Percentiles rank a stretch among this genome's conserved stretches.
Conservation (phyloP, 1,140 invertebrate species). For the Leptopilina boulardi region DNA sequence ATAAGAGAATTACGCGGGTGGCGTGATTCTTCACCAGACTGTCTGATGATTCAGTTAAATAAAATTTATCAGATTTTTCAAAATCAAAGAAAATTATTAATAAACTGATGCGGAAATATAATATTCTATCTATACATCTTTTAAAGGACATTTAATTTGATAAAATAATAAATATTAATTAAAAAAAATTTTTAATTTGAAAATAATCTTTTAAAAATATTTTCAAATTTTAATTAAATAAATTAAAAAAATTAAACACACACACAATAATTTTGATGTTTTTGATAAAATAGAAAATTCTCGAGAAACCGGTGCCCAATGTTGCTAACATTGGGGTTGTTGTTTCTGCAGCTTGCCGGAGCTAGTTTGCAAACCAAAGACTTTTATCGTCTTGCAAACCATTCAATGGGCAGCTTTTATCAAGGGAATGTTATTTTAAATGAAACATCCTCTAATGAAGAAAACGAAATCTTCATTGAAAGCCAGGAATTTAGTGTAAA, state of each 20-base stretch:
- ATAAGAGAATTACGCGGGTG: conserved; percentile 8
- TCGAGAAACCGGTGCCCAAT: conserved; percentile 57
- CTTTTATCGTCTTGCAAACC: conserved; percentile 49
- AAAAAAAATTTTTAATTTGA: too few relatives aligned
- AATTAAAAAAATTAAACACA: background rate
- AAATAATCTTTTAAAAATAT: too few relatives aligned
- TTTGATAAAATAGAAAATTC: conserved; percentile 39
- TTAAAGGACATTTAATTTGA: too few relatives aligned
- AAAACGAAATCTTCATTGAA: conserved; percentile 70
- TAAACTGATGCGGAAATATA: too few relatives aligned
- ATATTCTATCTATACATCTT: too few relatives aligned
- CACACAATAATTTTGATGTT: background rate
- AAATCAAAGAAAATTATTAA: background rate
- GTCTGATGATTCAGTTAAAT: conserved; percentile 5
- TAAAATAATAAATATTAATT: too few relatives aligned
- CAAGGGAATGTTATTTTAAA: conserved; percentile 64
- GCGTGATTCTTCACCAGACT: background rate
- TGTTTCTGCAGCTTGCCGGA: conserved; percentile 60
- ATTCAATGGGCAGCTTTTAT: conserved; percentile 43
- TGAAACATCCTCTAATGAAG: conserved; percentile 71
- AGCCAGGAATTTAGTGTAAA: conserved; percentile 70
- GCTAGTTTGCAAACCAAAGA: conserved; percentile 56
- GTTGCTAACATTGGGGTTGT: conserved; percentile 61
- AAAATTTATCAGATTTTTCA: background rate
- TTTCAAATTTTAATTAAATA: background rate